phyloP scores from a whole-genome alignment of 2,797 vertebrate genomes.

The Threskiornis aethiopicus region DNA sequence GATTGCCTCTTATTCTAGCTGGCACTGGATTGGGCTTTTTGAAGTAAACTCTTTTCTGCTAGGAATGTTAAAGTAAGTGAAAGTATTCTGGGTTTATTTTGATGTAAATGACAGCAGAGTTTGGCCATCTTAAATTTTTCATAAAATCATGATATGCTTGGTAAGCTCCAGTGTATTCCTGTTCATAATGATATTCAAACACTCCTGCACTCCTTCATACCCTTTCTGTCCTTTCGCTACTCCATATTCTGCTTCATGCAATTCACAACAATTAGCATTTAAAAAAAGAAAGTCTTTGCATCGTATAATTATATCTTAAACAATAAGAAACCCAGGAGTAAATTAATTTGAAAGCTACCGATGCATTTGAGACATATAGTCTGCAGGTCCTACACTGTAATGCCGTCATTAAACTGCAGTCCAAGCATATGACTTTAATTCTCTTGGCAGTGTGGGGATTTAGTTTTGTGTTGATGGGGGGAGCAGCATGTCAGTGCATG shows the following conservation, averaged over 20 bases:
- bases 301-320: constrained; percentile 12
- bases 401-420: background rate
- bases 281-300: background rate
- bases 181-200: constrained; percentile 5
- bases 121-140: background rate
- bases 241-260: background rate
- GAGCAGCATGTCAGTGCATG: background rate
- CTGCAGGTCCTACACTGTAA: background rate
- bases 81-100: background rate
- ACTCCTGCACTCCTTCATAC: background rate
- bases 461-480: constrained; percentile 28
- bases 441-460: constrained; percentile 1
- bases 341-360: constrained; percentile 43
- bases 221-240: background rate
- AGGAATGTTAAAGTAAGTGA: background rate
- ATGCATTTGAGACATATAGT: background rate
- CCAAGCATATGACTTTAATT: constrained; percentile 7
- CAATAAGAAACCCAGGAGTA: constrained; percentile 35
- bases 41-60: background rate
- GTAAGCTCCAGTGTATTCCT: background rate
- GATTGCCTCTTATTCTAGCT: background rate
- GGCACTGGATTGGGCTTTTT: background rate
- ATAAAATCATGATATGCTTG: background rate
- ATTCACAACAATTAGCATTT: background rate
- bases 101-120: background rate